These are phyloP conservation scores for Chaetodon trifasciatus DNA, from an alignment of 2,797 vertebrate species.

Conservation along the genomic window DNA sequence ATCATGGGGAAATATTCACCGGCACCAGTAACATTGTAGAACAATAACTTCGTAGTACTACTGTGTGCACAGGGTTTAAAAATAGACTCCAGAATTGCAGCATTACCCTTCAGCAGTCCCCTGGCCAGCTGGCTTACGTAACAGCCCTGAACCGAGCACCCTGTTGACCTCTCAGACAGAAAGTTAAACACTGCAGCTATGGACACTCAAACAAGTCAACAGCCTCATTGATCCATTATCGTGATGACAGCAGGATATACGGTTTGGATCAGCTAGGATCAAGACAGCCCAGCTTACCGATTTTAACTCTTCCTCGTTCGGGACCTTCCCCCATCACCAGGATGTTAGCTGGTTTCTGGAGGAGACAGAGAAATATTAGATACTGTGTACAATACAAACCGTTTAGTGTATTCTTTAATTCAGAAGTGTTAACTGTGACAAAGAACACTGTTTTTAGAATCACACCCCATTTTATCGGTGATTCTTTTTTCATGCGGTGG, in stretches of 20 bases:
- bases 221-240: slow-evolving; percentile 20
- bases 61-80: slow-evolving; percentile 55
- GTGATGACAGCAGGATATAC: neutral
- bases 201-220: slow-evolving; percentile 27
- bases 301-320: slow-evolving; percentile 98
- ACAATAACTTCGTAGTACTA: slow-evolving; percentile 29
- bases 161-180: slow-evolving; percentile 27
- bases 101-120: slow-evolving; percentile 57
- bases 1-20: neutral
- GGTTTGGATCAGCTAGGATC: neutral
- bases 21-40: neutral
- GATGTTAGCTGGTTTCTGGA: slow-evolving; percentile 99
- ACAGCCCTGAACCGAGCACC: slow-evolving; percentile 45
- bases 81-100: slow-evolving; percentile 65
- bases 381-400: neutral
- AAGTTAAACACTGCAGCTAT: slow-evolving; percentile 50
- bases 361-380: slow-evolving; percentile 32
- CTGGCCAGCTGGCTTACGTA: slow-evolving; percentile 64
- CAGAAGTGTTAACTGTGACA: neutral
- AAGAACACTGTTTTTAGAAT: neutral
- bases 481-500: neutral
- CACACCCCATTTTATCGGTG: neutral
- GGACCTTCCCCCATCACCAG: slow-evolving; percentile 98
- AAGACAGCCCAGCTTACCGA: slow-evolving; percentile 85
- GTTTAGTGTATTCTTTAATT: neutral